Evolutionary conservation across 2,888 invertebrate genomes (phyloP).

Genomic region (Candidula unifasciata): DNA sequence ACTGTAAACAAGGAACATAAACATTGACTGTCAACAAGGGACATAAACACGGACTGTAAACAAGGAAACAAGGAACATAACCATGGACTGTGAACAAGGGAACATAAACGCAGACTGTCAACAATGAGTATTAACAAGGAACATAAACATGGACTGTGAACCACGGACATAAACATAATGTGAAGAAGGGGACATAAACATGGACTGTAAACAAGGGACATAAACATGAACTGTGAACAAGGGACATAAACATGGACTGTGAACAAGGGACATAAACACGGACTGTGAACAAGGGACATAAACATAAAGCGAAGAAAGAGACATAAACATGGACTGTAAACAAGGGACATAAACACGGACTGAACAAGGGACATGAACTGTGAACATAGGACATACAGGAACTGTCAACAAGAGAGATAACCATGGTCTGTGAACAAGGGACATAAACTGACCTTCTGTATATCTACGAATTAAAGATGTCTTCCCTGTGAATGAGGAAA

Average conservation of each 20-base stretch:
- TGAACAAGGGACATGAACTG: not conserved
- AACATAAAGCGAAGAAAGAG: not conserved
- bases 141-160: too few relatives aligned
- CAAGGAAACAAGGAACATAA: too few relatives aligned
- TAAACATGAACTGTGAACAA: too few relatives aligned
- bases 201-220: too few relatives aligned
- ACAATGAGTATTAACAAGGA: not conserved
- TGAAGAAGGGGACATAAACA: too few relatives aligned
- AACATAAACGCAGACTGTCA: not conserved
- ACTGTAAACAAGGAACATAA: too few relatives aligned
- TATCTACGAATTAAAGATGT: conserved; percentile 54
- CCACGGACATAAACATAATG: too few relatives aligned
- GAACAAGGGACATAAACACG: not conserved
- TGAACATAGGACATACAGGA: not conserved
- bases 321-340: not conserved
- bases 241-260: not conserved
- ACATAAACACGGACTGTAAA: too few relatives aligned
- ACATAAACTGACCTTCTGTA: conserved; percentile 56
- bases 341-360: not conserved
- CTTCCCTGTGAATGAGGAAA: conserved; percentile 51
- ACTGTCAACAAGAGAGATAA: not conserved
- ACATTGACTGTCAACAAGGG: too few relatives aligned
- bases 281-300: not conserved
- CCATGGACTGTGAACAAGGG: not conserved
- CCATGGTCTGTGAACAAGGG: not conserved